phyloP scores from a whole-genome alignment of 1,140 invertebrate genomes.

The Coboldia fuscipes region DNA sequence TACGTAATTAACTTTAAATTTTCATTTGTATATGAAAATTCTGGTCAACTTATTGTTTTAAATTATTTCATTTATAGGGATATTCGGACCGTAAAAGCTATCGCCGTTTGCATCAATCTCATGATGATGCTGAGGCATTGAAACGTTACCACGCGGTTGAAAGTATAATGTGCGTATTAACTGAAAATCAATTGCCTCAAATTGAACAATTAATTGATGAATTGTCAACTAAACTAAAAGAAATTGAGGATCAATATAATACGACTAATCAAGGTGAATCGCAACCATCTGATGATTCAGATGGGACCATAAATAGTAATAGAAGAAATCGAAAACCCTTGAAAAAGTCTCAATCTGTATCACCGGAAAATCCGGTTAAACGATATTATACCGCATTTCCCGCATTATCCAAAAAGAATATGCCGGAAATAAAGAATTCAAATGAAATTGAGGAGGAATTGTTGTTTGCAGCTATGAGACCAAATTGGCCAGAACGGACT shows the following conservation, averaged over 20 bases:
- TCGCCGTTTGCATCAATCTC: slow-evolving; percentile 3
- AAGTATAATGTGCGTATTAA: slow-evolving; percentile 23
- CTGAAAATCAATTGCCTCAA: slow-evolving; percentile 26
- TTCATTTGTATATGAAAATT: background rate
- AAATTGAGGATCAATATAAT: slow-evolving; percentile 15
- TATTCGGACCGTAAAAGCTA: background rate
- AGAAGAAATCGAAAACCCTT: too few species aligned
- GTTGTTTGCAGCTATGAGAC: background rate
- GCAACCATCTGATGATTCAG: too few species aligned
- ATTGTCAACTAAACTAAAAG: slow-evolving; percentile 24
- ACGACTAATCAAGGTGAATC: slow-evolving; percentile 3
- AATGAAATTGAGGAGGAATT: background rate
- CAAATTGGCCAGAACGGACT: background rate
- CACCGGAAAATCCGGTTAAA: slow-evolving; percentile 6
- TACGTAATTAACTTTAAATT: background rate
- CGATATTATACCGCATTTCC: slow-evolving; percentile 9
- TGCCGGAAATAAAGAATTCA: background rate
- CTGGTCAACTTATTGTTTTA: background rate
- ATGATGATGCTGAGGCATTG: slow-evolving; percentile 23
- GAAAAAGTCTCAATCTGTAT: too few species aligned
- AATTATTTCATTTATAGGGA: background rate
- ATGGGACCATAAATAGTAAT: too few species aligned
- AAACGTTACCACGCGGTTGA: slow-evolving; percentile 29
- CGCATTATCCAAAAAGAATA: slow-evolving; percentile 8
- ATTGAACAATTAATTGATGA: slow-evolving; percentile 28